Evolutionary conservation across 2,888 invertebrate genomes (phyloP).

Genomic region (Atethmia centrago): DNA sequence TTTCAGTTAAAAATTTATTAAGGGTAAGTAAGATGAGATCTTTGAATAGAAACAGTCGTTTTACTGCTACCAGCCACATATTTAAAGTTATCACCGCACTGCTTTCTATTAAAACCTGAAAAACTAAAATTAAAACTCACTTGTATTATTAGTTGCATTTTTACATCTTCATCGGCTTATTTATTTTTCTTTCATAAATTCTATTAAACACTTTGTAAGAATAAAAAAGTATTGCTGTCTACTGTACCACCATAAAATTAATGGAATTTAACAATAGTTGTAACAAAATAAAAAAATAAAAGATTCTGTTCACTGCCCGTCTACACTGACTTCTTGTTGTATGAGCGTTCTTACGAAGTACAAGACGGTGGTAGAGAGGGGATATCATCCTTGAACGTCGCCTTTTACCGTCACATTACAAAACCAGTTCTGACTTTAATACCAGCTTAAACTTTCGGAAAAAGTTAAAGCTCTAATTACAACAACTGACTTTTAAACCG

Average conservation of each 20-base stretch:
- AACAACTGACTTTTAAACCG: not conserved
- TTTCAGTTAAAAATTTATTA: not conserved
- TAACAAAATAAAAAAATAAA: not conserved
- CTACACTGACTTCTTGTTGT: too few species aligned
- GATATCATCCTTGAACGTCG: not conserved
- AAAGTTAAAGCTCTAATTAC: not conserved
- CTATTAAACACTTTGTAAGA: not conserved
- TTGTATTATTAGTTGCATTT: not conserved
- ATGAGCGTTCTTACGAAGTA: not conserved
- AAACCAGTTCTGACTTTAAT: not conserved
- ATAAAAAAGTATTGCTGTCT: not conserved
- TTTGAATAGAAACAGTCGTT: not conserved
- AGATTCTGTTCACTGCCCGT: not conserved
- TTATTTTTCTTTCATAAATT: not conserved
- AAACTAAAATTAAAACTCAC: slow-evolving; percentile 2
- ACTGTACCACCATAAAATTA: not conserved
- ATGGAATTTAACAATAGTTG: too few species aligned
- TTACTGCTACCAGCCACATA: not conserved
- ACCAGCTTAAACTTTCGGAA: not conserved
- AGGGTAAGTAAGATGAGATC: not conserved
- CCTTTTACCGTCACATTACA: not conserved
- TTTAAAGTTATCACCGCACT: not conserved
- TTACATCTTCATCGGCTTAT: not conserved
- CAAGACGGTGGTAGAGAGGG: too few species aligned
- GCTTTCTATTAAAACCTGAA: not conserved